Evolutionary conservation across 2,888 invertebrate species (phyloP), one percentile per base, ranked within the genome.

Genomic region (Sinhomidia bicolor): DNA sequence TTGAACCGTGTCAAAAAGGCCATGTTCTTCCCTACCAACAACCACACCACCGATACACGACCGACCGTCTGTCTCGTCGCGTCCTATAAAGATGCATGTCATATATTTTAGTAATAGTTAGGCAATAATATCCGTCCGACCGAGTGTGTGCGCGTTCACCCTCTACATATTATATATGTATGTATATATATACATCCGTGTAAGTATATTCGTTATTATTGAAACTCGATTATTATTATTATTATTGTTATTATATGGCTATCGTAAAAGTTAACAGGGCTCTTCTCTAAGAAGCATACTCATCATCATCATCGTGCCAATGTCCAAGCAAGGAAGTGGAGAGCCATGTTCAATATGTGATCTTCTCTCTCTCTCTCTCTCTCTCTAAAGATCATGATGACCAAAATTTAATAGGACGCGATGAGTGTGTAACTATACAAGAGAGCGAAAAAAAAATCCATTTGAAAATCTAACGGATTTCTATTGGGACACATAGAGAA

Each of bases 141-240:
- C n/a, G n/a, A n/a, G n/a, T n/a, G n/a, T n/a, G n/a, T n/a, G n/a
- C n/a, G n/a, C n/a, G n/a, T n/a, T n/a, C n/a, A n/a, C n/a, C n/a
- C n/a, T n/a, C n/a, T n/a, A n/a, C n/a, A n/a, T n/a, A n/a, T n/a
- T 32, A 32, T 1, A 32, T 71, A 71, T 71, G 12, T 71, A 62
- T 26, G 12, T 62, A 10, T 10, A 20, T 5, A 17, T 17, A 12
- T 26, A 71, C 44, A 71, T 71, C 71, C 71, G 71, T 41, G 71
- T 68, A 23, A 7, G 32, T 29, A 17, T 32, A 47, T 51, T 82
- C 54, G 54, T 71, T 47, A 65, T 71, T 82, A 82, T 82, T 82
- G 82, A 82, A 82, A 82, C 82, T 82, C 82, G 82, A 82, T 82
- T 82, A 82, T 80, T 76, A 76, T 76, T 76, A 17, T n/a, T 51